These are phyloP conservation scores for Cephus runcator DNA, from an alignment of 2,888 invertebrate genomes.

Conservation along the genomic window DNA sequence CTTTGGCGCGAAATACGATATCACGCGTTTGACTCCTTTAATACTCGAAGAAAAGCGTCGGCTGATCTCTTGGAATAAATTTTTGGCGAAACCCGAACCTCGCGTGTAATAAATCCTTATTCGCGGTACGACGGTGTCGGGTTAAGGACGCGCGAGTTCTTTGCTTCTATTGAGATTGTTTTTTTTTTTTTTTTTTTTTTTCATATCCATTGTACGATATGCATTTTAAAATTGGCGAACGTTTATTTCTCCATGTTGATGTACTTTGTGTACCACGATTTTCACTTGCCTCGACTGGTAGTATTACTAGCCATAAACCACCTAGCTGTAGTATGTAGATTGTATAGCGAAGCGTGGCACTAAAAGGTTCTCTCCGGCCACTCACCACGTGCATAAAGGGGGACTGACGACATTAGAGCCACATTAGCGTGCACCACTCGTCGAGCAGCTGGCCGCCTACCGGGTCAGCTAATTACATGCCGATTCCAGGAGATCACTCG, in stretches of 20 bases:
- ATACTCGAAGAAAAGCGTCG: not conserved
- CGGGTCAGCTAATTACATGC: slow-evolving; percentile 53
- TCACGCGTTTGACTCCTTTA: not conserved
- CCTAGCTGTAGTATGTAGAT: not conserved
- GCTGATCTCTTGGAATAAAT: not conserved
- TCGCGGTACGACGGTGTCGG: not conserved
- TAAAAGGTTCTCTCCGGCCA: slow-evolving; percentile 26
- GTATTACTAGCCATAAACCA: not conserved
- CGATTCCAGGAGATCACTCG: slow-evolving; percentile 44
- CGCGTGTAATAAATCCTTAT: not conserved
- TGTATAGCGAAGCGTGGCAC: slow-evolving; percentile 17
- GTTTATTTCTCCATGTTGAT: not conserved
- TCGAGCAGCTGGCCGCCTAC: slow-evolving; percentile 55
- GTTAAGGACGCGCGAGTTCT: slow-evolving; percentile 5
- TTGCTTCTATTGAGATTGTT: not conserved
- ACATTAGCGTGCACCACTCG: slow-evolving; percentile 57
- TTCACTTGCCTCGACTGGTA: not conserved
- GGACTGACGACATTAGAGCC: slow-evolving; percentile 56
- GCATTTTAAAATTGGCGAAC: not conserved
- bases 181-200: too few species aligned
- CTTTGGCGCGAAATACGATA: not conserved
- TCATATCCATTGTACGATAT: too few species aligned
- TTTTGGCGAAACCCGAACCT: not conserved
- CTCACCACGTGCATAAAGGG: slow-evolving; percentile 26
- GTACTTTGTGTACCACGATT: not conserved